Percentiles rank a stretch among this genome's conserved stretches.
phyloP scores from a whole-genome alignment of 1,140 invertebrate genomes.

The Semibalanus balanoides region DNA sequence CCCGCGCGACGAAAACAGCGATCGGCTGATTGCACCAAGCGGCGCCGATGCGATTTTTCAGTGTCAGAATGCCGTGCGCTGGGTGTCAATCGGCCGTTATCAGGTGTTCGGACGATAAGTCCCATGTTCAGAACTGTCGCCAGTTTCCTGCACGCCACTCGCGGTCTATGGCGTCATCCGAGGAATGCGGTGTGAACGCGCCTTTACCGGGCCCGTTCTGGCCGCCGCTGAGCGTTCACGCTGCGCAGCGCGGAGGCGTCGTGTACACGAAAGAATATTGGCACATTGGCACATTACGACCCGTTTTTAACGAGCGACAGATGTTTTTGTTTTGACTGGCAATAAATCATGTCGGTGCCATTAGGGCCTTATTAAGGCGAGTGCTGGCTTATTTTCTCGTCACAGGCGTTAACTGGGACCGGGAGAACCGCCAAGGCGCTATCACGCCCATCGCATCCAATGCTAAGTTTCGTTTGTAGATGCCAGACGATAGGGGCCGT shows the following conservation, averaged over 20 bases:
- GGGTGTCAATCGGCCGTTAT: not conserved
- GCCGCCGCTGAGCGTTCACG: too few relatives aligned
- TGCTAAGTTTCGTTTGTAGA: not conserved
- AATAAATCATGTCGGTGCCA: not conserved
- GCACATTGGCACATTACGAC: too few relatives aligned
- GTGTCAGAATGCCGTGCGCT: not conserved
- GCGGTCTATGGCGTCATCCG: too few relatives aligned
- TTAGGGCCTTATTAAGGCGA: not conserved
- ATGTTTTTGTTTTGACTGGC: not conserved
- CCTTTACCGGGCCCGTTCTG: too few relatives aligned
- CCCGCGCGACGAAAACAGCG: not conserved
- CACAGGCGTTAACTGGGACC: not conserved
- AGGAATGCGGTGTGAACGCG: too few relatives aligned
- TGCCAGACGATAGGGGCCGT: not conserved
- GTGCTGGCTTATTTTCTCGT: not conserved
- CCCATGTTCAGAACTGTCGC: not conserved
- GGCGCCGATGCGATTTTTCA: not conserved
- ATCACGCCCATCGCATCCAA: not conserved
- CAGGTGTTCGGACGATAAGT: not conserved
- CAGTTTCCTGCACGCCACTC: too few relatives aligned
- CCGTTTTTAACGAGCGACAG: too few relatives aligned
- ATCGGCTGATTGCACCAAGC: not conserved
- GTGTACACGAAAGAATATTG: too few relatives aligned
- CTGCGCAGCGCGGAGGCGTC: too few relatives aligned
- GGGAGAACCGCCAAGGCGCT: not conserved